A percentile compares a stretch with the other conserved stretches of the same genome.
These are phyloP conservation scores for Parochlus steinenii DNA, from an alignment of 2,888 invertebrate species.

Conservation along the genomic window DNA sequence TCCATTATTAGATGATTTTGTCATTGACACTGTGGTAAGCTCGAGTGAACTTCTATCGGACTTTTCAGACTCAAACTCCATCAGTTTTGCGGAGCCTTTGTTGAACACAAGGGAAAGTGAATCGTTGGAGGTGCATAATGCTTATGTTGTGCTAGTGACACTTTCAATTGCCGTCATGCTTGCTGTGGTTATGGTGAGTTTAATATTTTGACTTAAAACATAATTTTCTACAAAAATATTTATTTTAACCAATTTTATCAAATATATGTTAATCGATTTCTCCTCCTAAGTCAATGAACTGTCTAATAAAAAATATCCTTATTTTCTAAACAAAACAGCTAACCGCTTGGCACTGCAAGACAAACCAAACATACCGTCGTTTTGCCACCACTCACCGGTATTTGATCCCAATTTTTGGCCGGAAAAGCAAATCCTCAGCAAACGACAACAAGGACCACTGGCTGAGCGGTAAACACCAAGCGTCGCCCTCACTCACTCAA, in stretches of 20 bases:
- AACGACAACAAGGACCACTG: slow-evolving; percentile 31
- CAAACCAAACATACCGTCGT: slow-evolving; percentile 57
- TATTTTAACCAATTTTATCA: not conserved
- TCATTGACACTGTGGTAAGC: slow-evolving; percentile 46
- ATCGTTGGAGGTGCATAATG: slow-evolving; percentile 46
- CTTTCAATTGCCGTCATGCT: slow-evolving; percentile 57
- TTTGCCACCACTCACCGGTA: slow-evolving; percentile 39
- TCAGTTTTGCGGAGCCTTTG: slow-evolving; percentile 24
- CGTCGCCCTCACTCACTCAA: slow-evolving; percentile 15
- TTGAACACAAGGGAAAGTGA: slow-evolving; percentile 20
- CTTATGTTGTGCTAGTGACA: slow-evolving; percentile 63
- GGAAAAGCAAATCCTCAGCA: slow-evolving; percentile 22
- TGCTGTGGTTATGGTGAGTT: slow-evolving; percentile 52
- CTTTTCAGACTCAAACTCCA: slow-evolving; percentile 24
- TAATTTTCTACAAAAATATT: not conserved
- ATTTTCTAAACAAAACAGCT: slow-evolving; percentile 33
- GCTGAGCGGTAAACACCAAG: slow-evolving; percentile 42
- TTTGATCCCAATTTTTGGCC: slow-evolving; percentile 28
- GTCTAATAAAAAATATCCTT: too few relatives aligned
- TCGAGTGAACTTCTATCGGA: slow-evolving; percentile 32
- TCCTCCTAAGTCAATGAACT: too few relatives aligned
- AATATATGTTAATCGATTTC: slow-evolving; percentile 10
- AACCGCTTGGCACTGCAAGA: slow-evolving; percentile 61
- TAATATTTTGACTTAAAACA: slow-evolving; percentile 10
- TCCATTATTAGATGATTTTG: slow-evolving; percentile 44